Evolutionary conservation across 2,113 vertebrate species (phyloP).

Genomic region (Balaeniceps rex): DNA sequence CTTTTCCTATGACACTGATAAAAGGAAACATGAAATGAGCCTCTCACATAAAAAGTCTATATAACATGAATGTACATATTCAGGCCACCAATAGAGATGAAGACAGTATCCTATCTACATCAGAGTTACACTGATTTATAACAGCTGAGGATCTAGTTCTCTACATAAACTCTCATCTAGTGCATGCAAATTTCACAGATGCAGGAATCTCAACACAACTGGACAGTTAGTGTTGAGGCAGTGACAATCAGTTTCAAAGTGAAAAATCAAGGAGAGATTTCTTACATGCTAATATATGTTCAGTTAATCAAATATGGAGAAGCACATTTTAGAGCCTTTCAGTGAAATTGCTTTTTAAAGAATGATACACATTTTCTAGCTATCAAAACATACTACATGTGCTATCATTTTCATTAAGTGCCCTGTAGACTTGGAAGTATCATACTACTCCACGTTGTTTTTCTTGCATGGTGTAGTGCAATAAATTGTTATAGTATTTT

Average conservation of each 20-base stretch:
- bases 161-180: neutral
- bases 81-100: neutral
- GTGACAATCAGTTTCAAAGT: neutral
- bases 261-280: neutral
- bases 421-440: neutral
- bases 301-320: neutral
- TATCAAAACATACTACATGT: neutral
- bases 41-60: neutral
- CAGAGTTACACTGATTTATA: neutral
- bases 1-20: neutral
- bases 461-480: neutral
- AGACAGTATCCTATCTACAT: neutral
- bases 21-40: fast-evolving
- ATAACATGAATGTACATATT: neutral
- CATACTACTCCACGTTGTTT: neutral
- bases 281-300: neutral
- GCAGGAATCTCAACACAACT: neutral
- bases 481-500: neutral
- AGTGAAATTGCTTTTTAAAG: neutral
- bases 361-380: neutral
- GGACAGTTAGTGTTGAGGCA: neutral
- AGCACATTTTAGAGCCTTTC: neutral
- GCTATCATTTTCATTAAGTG: neutral
- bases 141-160: neutral
- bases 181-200: neutral